phyloP scores from a whole-genome alignment of 2,797 vertebrate species.

The Jordanella pulchra region DNA sequence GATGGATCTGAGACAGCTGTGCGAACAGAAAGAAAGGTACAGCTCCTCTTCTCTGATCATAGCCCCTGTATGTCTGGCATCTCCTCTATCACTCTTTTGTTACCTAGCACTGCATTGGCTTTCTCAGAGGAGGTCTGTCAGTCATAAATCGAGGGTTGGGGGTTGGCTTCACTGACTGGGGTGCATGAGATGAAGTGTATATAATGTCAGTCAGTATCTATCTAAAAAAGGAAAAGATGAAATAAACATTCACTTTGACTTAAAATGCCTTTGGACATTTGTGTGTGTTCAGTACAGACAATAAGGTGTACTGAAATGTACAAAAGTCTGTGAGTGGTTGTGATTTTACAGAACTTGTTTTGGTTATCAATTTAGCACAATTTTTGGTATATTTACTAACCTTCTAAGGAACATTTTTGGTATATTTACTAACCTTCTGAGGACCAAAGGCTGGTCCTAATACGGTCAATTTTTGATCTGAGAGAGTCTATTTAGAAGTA shows the following conservation, averaged over 20 bases:
- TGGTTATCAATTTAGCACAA: too few relatives aligned
- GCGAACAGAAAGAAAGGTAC: conserved; percentile 43
- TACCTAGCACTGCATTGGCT: conserved; percentile 39
- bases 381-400: too few relatives aligned
- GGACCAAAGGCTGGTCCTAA: too few relatives aligned
- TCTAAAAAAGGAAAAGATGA: conserved; percentile 34
- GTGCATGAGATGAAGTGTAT: conserved; percentile 16
- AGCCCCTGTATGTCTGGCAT: conserved; percentile 34
- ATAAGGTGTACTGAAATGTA: not conserved
- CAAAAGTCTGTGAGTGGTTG: conserved; percentile 1
- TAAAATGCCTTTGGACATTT: conserved; percentile 4
- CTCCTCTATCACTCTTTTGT: conserved; percentile 19
- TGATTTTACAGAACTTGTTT: too few relatives aligned
- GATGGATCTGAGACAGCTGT: conserved; percentile 52
- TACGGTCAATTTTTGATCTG: too few relatives aligned
- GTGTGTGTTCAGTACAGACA: not conserved
- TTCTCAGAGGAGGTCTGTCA: conserved; percentile 60
- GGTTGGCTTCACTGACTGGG: conserved; percentile 30
- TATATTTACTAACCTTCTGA: too few relatives aligned
- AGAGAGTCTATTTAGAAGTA: too few relatives aligned
- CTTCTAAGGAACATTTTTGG: too few relatives aligned
- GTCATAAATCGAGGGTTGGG: conserved; percentile 27
- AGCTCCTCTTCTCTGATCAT: conserved; percentile 37
- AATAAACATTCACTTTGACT: conserved; percentile 32
- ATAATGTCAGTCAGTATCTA: conserved; percentile 35